Evolutionary conservation across 2,888 invertebrate genomes (phyloP).

Genomic region (Ophion slaviceki): DNA sequence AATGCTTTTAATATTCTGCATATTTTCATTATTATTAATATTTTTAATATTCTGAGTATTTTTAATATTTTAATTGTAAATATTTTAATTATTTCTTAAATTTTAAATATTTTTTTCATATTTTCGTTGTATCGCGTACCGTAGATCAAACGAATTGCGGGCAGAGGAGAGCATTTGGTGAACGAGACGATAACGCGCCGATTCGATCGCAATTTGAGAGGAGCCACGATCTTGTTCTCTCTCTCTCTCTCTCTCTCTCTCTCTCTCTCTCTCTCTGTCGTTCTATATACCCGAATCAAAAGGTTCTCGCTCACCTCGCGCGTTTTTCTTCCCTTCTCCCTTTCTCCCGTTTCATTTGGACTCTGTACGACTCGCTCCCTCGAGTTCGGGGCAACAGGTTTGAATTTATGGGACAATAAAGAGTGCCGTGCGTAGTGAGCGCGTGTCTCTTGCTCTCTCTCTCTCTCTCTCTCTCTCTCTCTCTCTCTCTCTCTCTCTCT

Average conservation of each 20-base stretch:
- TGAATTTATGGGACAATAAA: slow-evolving; percentile 84
- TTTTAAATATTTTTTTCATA: not conserved
- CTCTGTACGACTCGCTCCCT: slow-evolving; percentile 70
- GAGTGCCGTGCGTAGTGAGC: slow-evolving; percentile 81
- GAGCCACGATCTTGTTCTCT: slow-evolving; percentile 55
- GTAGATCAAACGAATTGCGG: slow-evolving; percentile 70
- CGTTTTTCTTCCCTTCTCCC: slow-evolving; percentile 52
- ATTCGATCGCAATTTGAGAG: slow-evolving; percentile 75
- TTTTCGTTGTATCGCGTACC: slow-evolving; percentile 1
- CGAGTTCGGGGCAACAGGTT: slow-evolving; percentile 82
- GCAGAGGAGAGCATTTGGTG: slow-evolving; percentile 69
- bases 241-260: slow-evolving; percentile 39
- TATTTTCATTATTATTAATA: too few species aligned
- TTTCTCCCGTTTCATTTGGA: slow-evolving; percentile 66
- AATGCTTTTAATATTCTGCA: too few species aligned
- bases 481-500: slow-evolving; percentile 42
- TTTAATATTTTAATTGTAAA: too few species aligned
- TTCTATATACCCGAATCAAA: slow-evolving; percentile 33
- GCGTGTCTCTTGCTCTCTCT: slow-evolving; percentile 77
- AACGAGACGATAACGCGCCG: slow-evolving; percentile 74
- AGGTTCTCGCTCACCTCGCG: slow-evolving; percentile 53
- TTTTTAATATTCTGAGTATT: too few species aligned
- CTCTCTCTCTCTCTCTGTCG: slow-evolving; percentile 40
- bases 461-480: slow-evolving; percentile 62
- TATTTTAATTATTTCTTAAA: too few species aligned